Conservation (phyloP, 2,888 invertebrate genomes). For the Eumacrocentrus americanus region DNA sequence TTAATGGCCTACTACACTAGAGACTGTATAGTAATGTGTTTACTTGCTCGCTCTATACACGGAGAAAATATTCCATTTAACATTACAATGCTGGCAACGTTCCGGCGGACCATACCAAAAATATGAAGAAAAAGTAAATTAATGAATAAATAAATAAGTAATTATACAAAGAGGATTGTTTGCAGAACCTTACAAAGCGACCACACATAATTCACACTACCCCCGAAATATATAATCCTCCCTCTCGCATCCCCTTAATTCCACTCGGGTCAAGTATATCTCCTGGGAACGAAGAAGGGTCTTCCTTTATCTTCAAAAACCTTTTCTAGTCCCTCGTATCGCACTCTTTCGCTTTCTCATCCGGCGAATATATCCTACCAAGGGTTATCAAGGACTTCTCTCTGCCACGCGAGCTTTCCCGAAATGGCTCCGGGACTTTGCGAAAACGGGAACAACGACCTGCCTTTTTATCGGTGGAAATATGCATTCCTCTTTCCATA, state of each 20-base stretch:
- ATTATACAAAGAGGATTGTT: no score
- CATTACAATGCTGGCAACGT: no score
- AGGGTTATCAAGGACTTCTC: conserved; percentile 22
- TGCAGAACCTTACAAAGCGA: not conserved
- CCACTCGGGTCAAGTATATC: conserved; percentile 27
- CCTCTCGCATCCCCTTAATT: conserved; percentile 22
- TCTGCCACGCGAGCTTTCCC: not conserved
- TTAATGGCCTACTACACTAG: not conserved
- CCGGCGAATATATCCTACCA: conserved; percentile 23
- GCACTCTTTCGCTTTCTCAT: not conserved
- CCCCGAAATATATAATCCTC: not conserved
- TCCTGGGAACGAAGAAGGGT: conserved; percentile 7
- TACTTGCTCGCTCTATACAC: no score
- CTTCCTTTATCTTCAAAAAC: conserved; percentile 4
- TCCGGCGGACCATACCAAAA: no score
- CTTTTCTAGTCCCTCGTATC: conserved; percentile 11
- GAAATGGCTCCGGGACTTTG: conserved; percentile 13
- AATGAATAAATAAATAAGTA: no score
- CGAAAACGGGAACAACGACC: conserved; percentile 11
- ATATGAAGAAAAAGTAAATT: no score
- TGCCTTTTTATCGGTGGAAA: no score
- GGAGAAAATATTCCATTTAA: no score
- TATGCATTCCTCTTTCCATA: no score
- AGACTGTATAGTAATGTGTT: not conserved
- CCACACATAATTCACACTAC: not conserved